Evolutionary conservation across 2,797 vertebrate species (phyloP).

Genomic region (Poecilia wingei): DNA sequence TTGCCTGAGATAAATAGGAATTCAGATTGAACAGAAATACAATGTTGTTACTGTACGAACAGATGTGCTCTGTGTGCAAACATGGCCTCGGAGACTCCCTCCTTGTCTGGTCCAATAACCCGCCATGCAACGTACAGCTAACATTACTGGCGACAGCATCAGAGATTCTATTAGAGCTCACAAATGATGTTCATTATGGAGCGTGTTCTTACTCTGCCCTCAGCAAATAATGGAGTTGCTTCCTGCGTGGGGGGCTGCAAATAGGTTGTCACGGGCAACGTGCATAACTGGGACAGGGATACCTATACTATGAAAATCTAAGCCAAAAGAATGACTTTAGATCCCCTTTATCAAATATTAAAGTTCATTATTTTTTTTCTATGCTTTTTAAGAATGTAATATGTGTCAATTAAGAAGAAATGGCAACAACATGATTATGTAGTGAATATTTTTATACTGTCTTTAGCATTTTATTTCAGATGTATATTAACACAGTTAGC

Average conservation of each 20-base stretch:
- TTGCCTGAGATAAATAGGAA: slow-evolving; percentile 23
- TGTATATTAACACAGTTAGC: background rate
- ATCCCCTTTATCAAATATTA: background rate
- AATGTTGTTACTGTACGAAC: slow-evolving; percentile 14
- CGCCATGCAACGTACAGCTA: slow-evolving; percentile 13
- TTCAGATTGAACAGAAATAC: slow-evolving; percentile 16
- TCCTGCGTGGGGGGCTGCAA: slow-evolving; percentile 16
- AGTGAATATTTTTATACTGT: background rate
- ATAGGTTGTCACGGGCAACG: background rate
- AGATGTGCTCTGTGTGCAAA: slow-evolving; percentile 39
- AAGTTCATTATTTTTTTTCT: background rate
- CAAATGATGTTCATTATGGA: slow-evolving; percentile 43
- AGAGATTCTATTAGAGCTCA: slow-evolving; percentile 31
- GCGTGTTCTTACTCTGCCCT: slow-evolving; percentile 26
- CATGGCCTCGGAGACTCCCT: slow-evolving; percentile 16
- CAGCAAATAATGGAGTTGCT: slow-evolving; percentile 18
- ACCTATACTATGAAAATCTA: background rate
- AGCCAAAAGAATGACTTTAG: background rate
- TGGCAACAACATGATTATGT: background rate
- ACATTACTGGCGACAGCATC: slow-evolving; percentile 33
- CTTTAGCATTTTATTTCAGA: no score
- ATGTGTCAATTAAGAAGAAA: background rate
- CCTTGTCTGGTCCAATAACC: slow-evolving; percentile 45
- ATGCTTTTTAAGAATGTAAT: background rate
- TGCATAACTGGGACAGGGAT: background rate